Base-by-base conservation (phyloP, 2,888 invertebrate species). In the Eupithecia exiguata region DNA sequence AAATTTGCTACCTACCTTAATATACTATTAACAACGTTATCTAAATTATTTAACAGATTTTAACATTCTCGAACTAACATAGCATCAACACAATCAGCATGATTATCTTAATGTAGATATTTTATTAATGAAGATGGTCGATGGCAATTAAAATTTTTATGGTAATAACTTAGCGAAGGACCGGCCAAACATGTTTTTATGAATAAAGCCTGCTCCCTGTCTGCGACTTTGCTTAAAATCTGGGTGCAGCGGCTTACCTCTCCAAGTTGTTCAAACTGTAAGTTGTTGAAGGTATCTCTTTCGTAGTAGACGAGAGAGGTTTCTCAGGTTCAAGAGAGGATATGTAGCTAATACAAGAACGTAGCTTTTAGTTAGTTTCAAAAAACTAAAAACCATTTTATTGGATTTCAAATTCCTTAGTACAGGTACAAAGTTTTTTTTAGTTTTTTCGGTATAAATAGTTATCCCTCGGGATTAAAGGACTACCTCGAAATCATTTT, bases 121-220 rank as follows among this genome's bases (percentile, higher is more conserved):
- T 82, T 81, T 86, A 86, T 86, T 88, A 87, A 89, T 86, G 84
- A 87, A 84, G 84, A 81, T 80, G 82, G 81, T 80, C 49, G 74
- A 71, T 70, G 74, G 77, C 78, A 79, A 79, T 79, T 79, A 80
- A 80, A 76, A 77, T 77, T 73, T 80, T 80, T 79, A 79, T 76
- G 79, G 67, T 79, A 77, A 76, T 79, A 71, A 62, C 72, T 71
- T 69, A 70, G 68, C 53, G 25, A 46, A 49, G 21, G 49, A 79
- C 80, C 79, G 77, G 80, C 77, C 25, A 21, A 38, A 75, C 79
- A 69, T 72, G 77, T 82, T 85, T 81, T 85, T 85, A 86, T 82
- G 78, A 80, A 80, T 78, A 74, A 49, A 49, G 75, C 53, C 43
- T n/a, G 53, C 49, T 66, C 5, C 0, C 5, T 14, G 40, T 16